Conservation (phyloP, 2,797 vertebrate species). For the Myotis pilosus region DNA sequence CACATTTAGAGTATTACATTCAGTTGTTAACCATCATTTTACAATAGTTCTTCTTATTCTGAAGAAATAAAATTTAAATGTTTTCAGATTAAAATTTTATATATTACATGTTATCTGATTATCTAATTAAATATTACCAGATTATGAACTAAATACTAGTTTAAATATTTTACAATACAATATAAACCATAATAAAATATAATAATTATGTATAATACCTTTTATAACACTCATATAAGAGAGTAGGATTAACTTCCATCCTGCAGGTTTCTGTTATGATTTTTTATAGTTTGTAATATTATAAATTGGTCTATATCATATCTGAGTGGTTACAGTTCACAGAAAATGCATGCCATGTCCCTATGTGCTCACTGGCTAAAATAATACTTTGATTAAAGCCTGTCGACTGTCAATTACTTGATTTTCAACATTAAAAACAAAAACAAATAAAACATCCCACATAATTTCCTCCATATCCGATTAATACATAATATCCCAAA, state of each 20-base stretch:
- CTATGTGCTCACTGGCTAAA: neutral
- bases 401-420: neutral
- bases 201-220: neutral
- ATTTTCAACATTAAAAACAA: neutral
- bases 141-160: neutral
- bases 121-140: neutral
- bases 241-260: neutral
- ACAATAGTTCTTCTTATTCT: neutral
- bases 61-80: neutral
- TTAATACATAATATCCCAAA: neutral
- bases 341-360: neutral
- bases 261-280: neutral
- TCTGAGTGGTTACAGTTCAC: neutral
- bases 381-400: neutral
- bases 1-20: neutral
- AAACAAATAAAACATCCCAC: neutral
- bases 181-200: neutral
- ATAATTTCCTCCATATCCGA: neutral
- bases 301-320: neutral
- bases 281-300: neutral
- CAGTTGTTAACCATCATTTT: neutral
- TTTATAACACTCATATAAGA: neutral
- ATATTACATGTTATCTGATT: neutral
- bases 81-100: neutral
- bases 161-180: neutral